Percentiles rank a stretch among this genome's conserved stretches.
Conservation (phyloP, 2,888 invertebrate genomes). For the Habroteleia sp. region DNA sequence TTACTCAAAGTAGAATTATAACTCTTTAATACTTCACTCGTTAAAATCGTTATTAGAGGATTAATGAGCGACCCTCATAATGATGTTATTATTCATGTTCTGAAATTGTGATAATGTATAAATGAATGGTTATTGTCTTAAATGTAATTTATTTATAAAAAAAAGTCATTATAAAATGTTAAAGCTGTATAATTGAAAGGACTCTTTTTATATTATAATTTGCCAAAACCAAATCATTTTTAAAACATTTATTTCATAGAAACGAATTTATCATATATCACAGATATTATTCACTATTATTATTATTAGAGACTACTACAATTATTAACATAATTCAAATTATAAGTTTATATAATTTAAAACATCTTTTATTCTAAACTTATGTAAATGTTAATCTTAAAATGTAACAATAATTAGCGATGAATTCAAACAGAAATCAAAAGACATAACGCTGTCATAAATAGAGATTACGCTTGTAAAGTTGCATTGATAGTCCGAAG, state of each 20-base stretch:
- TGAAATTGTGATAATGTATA: conserved; percentile 59
- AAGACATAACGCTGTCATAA: conserved; percentile 25
- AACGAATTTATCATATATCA: no score
- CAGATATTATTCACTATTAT: no score
- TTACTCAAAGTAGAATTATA: conserved; percentile 62
- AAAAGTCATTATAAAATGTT: no score
- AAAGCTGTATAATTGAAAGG: no score
- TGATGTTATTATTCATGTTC: conserved; percentile 54
- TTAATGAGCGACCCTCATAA: conserved; percentile 55
- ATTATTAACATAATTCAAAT: no score
- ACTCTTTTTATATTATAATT: no score
- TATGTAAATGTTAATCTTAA: no score
- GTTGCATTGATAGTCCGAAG: conserved; percentile 42
- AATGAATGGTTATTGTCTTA: conserved; percentile 43
- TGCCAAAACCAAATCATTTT: no score
- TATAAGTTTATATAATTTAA: no score
- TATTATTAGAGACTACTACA: no score
- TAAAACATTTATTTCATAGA: no score
- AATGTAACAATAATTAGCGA: conserved; percentile 7
- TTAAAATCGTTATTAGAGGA: conserved; percentile 60
- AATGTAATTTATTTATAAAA: conserved; percentile 19
- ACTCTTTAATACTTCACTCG: conserved; percentile 61
- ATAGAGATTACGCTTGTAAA: conserved; percentile 70
- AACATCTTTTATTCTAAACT: no score
- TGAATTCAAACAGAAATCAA: conserved; percentile 25